phyloP scores from a whole-genome alignment of 2,888 invertebrate species.

The Drosophila mettleri region DNA sequence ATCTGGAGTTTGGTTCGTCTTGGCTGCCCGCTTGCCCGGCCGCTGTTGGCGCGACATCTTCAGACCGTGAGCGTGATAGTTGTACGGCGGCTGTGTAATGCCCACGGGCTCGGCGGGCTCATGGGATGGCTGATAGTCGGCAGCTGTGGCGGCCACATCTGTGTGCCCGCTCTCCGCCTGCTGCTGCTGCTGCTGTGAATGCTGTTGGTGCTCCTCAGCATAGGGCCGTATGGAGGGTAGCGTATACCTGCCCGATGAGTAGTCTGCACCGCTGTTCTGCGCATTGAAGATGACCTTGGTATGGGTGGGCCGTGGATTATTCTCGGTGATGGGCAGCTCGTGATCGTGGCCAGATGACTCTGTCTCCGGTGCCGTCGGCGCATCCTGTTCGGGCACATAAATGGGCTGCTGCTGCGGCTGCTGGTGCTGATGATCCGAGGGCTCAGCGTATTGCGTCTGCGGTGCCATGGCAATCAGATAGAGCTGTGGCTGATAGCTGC shows the following conservation, averaged over 20 bases:
- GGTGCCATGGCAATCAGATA: conserved; percentile 80
- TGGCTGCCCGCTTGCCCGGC: conserved; percentile 54
- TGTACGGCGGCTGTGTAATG: conserved; percentile 81
- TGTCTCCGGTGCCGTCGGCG: conserved; percentile 45
- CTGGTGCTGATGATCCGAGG: conserved; percentile 10
- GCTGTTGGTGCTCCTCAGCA: conserved; percentile 49
- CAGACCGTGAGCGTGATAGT: conserved; percentile 82
- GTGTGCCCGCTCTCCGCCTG: conserved; percentile 38
- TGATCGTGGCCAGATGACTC: conserved; percentile 32
- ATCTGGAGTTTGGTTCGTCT: conserved; percentile 46
- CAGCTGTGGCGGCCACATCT: conserved; percentile 22
- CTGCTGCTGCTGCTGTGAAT: conserved; percentile 53
- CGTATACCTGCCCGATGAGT: conserved; percentile 68
- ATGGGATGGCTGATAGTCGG: conserved; percentile 36
- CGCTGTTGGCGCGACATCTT: conserved; percentile 50
- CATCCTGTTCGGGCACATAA: conserved; percentile 70
- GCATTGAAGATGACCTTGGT: conserved; percentile 83
- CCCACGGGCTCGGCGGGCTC: conserved; percentile 45
- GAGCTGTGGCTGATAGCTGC: conserved; percentile 76
- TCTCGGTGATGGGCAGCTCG: conserved; percentile 78
- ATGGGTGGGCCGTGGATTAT: conserved; percentile 83
- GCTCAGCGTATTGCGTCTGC: conserved; percentile 50
- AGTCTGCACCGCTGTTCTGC: conserved; percentile 56
- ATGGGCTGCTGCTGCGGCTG: conserved; percentile 60
- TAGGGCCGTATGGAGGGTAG: conserved; percentile 76